These are phyloP conservation scores for Echinometra lucunter DNA, from an alignment of 53 echinoderm and acorn worm species.

Conservation along the genomic window DNA sequence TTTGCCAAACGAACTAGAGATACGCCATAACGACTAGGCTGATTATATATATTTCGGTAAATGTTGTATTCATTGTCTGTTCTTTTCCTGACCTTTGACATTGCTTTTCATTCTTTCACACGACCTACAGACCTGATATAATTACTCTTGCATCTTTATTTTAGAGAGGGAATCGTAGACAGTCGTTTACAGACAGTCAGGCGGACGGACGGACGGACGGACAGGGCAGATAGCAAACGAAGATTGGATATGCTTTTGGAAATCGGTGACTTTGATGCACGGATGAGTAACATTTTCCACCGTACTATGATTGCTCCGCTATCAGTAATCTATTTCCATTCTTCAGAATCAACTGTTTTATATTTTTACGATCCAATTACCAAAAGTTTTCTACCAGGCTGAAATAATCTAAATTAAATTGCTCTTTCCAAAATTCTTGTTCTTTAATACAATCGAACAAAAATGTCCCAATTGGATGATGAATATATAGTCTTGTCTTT, in stretches of 20 bases:
- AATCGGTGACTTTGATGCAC: not conserved
- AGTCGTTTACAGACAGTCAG: too few relatives aligned
- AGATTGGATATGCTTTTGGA: not conserved
- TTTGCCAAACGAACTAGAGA: too few relatives aligned
- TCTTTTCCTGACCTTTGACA: too few relatives aligned
- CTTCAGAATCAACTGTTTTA: slow-evolving; percentile 3
- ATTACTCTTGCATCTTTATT: too few relatives aligned
- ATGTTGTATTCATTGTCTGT: too few relatives aligned
- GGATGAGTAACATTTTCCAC: not conserved
- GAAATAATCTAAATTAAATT: slow-evolving; percentile 46
- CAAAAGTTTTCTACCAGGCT: not conserved
- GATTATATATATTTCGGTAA: too few relatives aligned
- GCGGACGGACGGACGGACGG: not conserved
- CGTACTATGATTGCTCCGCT: not conserved
- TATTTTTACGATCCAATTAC: not conserved
- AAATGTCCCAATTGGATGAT: slow-evolving; percentile 4
- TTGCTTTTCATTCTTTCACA: too few relatives aligned
- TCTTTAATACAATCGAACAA: not conserved
- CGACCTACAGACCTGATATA: too few relatives aligned
- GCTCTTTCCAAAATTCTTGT: not conserved
- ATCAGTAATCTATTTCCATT: not conserved
- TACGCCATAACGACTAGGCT: too few relatives aligned
- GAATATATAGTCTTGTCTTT: slow-evolving; percentile 10
- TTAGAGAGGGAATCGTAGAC: too few relatives aligned
- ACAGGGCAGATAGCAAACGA: not conserved